A percentile compares a stretch with the other conserved stretches of the same genome.
Evolutionary conservation across 1,140 invertebrate genomes (phyloP).

Genomic region (Hyles vespertilio): DNA sequence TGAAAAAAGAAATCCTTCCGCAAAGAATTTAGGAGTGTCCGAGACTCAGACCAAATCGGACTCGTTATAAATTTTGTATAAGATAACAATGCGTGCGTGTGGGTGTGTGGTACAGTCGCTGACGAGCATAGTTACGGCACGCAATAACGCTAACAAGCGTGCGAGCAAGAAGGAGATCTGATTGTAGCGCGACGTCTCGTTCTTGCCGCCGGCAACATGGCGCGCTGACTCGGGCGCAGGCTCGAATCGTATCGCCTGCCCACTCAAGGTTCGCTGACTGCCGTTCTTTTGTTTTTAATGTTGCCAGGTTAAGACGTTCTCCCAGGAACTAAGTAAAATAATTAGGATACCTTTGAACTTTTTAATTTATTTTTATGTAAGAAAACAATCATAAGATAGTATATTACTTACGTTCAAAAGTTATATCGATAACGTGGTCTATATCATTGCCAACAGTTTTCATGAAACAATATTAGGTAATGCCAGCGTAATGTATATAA

Average conservation of each 20-base stretch:
- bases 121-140: slow-evolving; percentile 74
- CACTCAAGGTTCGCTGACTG: slow-evolving; percentile 78
- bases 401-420: no score
- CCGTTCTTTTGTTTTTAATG: slow-evolving; percentile 77
- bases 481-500: no score
- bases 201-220: slow-evolving; percentile 67
- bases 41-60: slow-evolving; percentile 63
- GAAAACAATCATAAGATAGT: no score
- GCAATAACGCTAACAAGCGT: slow-evolving; percentile 75
- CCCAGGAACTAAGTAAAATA: slow-evolving; percentile 4
- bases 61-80: slow-evolving; percentile 74
- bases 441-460: no score
- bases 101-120: slow-evolving; percentile 68
- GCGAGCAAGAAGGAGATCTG: slow-evolving; percentile 38
- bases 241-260: slow-evolving; percentile 76
- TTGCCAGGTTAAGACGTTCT: slow-evolving; percentile 39
- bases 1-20: slow-evolving; percentile 65
- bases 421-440: no score
- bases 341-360: no score
- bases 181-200: slow-evolving; percentile 50
- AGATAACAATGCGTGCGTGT: slow-evolving; percentile 73
- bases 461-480: no score
- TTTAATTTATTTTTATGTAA: no score
- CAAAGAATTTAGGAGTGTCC: slow-evolving; percentile 73
- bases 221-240: slow-evolving; percentile 73